Conservation (phyloP, 2,888 invertebrate species). For the Tenodera sinensis region DNA sequence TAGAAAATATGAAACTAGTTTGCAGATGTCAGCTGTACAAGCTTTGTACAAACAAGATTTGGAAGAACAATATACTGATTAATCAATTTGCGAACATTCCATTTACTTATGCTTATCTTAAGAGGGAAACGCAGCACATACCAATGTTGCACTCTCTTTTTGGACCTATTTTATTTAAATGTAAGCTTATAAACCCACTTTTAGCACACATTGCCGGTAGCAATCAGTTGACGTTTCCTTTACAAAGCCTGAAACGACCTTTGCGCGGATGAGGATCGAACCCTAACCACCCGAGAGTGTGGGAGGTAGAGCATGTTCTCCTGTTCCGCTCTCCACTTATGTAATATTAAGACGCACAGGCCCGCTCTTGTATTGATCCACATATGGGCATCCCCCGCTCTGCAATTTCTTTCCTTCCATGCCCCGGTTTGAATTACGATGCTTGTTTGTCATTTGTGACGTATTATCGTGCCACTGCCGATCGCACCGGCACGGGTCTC, state of each 20-base stretch:
- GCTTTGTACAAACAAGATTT: no score
- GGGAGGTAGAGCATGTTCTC: not conserved
- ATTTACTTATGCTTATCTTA: no score
- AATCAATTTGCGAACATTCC: no score
- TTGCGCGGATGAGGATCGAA: not conserved
- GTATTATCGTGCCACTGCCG: not conserved
- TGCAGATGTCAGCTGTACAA: no score
- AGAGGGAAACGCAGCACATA: no score
- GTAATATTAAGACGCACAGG: not conserved
- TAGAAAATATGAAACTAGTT: no score
- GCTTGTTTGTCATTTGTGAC: not conserved
- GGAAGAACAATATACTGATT: no score
- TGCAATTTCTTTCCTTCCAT: not conserved
- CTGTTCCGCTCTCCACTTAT: not conserved
- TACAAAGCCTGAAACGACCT: not conserved
- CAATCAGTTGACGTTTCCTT: not conserved
- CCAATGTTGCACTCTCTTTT: no score
- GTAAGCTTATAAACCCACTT: no score
- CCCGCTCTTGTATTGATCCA: not conserved
- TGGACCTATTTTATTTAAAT: no score
- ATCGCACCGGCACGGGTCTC: not conserved
- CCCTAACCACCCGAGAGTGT: not conserved
- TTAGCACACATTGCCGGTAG: not conserved
- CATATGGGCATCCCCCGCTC: not conserved
- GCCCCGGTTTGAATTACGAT: not conserved